Evolutionary conservation across 2,113 vertebrate genomes (phyloP), one percentile per base, ranked within the genome.

Genomic region (Scolopax mira): DNA sequence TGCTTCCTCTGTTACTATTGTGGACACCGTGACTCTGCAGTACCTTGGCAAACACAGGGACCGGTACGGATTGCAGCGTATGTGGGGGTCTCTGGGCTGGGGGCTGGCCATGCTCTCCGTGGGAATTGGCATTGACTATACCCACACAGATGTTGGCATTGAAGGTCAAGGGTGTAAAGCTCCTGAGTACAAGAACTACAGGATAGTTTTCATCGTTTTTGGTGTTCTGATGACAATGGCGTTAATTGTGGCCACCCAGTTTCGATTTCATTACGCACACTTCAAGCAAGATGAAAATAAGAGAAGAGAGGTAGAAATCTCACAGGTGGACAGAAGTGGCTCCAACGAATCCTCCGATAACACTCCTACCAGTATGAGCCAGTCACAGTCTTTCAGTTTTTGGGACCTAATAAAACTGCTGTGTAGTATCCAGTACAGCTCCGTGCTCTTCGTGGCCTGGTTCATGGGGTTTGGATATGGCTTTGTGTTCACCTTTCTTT

Each of bases 41-140:
- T 99, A 99, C 88, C 98, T 99, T 0, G 99, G 99, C 9, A 98
- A 98, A 23, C 98, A 99, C 82, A 96, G 99, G 9, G 99, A 99
- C 93, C 99, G 99, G 13, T 99, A 99, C 10, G 99, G 99, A 31
- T 93, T 99, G 90, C 99, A 99, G 97, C 98, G 99, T 37, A 99
- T 99, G 99, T 99, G 99, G 99, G 99, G 99, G 3, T 99, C 99
- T 12, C 98, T 99, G 94, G 99, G 99, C 83, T 99, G 99, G 99
- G 99, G 99, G 3, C 89, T 99, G 89, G 98, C 99, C 61, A 99
- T 99, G 99, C 98, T 99, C 54, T 98, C 98, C 0, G 99, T 99
- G 87, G 99, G 99, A 60, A 99, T 99, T 57, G 99, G 99, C 91
- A 99, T 99, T 12, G 99, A 99, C 97, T 98, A 99, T 86, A 99